Base-by-base conservation (phyloP, 2,113 vertebrate genomes). In the Leptobrachium ailaonicum region DNA sequence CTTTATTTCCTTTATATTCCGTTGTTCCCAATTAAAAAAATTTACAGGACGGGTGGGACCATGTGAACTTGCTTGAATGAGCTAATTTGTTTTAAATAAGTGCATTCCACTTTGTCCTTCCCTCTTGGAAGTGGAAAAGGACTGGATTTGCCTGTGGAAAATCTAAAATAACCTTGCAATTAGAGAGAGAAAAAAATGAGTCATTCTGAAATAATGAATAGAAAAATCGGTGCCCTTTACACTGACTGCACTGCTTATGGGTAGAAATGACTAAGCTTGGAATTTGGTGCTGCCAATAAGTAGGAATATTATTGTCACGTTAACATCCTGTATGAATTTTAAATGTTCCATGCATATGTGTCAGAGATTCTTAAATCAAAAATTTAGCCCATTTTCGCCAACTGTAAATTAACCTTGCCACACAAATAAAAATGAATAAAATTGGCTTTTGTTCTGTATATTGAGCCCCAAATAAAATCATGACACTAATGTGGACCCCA, bases 41-140 rank as follows among this genome's bases (percentile, higher is more conserved):
- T 80, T 9, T 45, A 74, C 78, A 67, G 78, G 78, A 80, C 41
- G 71, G 78, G 78, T 74, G 78, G 71, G 70, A 42, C 78, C 78
- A 67, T 80, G 78, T 74, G 71, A 80, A 80, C 47, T 68, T 47
- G 63, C 58, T 74, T 64, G 71, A 73, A 80, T 80, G 78, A 80
- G 71, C 71, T 80, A 80, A 80, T 80, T 50, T 67, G 63, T 80
- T 80, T 80, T 67, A 80, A 66, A 47, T 58, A 80, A 44, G 66
- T 58, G 56, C 41, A 56, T 67, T 80, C 81, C 56, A 81, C 50
- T 45, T 62, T 71, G 71, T 56, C 71, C 42, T 71, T 75, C 80
- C 44, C 40, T 80, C 12, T 58, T 44, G 13, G 79, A 11, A 45
- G 76, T 86, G 71, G 45, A 77, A 81, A 83, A 62, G 20, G 40